Percentiles rank a stretch among this genome's conserved stretches.
Evolutionary conservation across 1,140 invertebrate species (phyloP).

Genomic region (Phthorimaea operculella): DNA sequence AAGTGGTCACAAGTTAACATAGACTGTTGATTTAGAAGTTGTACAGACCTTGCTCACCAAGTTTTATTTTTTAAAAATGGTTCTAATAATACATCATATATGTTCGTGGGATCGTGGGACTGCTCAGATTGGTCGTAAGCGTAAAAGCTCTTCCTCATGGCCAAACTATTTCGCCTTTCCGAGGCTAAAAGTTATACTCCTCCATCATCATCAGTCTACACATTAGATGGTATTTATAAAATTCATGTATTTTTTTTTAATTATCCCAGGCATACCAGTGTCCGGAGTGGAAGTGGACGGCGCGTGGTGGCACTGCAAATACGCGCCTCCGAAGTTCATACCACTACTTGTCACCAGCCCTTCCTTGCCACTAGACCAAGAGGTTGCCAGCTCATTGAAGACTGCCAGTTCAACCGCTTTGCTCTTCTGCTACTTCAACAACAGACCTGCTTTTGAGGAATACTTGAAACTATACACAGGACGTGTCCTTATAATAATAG

Average conservation of each 20-base stretch:
- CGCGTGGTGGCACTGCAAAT: slow-evolving; percentile 64
- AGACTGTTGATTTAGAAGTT: too few species aligned
- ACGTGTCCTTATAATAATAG: slow-evolving; percentile 74
- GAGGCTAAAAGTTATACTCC: too few species aligned
- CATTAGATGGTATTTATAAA: neutral
- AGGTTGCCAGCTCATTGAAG: slow-evolving; percentile 32
- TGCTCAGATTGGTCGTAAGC: too few species aligned
- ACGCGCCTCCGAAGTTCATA: slow-evolving; percentile 62
- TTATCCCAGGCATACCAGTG: slow-evolving; percentile 49
- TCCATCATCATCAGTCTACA: too few species aligned
- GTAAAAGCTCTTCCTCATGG: too few species aligned
- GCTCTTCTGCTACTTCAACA: slow-evolving; percentile 83
- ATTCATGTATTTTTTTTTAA: neutral
- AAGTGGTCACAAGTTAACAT: too few species aligned
- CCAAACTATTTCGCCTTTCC: too few species aligned
- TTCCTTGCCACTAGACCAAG: slow-evolving; percentile 38
- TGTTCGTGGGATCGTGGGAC: too few species aligned
- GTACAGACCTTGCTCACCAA: too few species aligned
- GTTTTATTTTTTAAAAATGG: too few species aligned
- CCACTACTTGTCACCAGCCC: slow-evolving; percentile 44
- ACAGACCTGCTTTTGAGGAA: slow-evolving; percentile 71
- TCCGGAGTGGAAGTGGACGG: slow-evolving; percentile 61
- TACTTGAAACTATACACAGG: slow-evolving; percentile 74
- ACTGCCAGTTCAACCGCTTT: slow-evolving; percentile 64
- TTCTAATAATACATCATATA: too few species aligned